phyloP scores from a whole-genome alignment of 1,140 invertebrate genomes.

The Danaus plexippus region DNA sequence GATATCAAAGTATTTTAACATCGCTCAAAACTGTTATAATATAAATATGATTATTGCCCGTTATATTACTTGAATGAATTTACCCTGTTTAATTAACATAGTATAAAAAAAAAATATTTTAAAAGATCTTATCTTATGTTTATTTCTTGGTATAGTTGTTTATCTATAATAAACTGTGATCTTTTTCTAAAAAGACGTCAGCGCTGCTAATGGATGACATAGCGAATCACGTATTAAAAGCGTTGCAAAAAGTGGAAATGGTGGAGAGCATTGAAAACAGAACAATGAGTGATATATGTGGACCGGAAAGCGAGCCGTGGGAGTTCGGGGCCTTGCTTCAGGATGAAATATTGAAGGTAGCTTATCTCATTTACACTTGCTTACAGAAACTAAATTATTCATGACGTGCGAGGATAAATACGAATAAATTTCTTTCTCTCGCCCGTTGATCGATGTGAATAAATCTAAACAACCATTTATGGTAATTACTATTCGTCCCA shows the following conservation, averaged over 20 bases:
- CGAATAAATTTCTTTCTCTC: too few relatives aligned
- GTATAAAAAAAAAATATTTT: too few relatives aligned
- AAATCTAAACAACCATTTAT: too few relatives aligned
- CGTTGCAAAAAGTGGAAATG: slow-evolving; percentile 34
- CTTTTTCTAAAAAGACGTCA: not conserved
- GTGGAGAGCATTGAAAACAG: slow-evolving; percentile 21
- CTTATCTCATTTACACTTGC: not conserved
- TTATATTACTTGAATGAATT: not conserved
- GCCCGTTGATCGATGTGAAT: too few relatives aligned
- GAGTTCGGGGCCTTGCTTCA: slow-evolving; percentile 41
- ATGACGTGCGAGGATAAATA: not conserved
- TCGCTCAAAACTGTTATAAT: not conserved
- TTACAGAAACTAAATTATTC: not conserved
- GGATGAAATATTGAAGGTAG: slow-evolving; percentile 47
- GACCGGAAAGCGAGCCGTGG: slow-evolving; percentile 34
- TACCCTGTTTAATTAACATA: slow-evolving; percentile 4
- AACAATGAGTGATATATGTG: slow-evolving; percentile 30
- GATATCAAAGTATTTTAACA: slow-evolving; percentile 34
- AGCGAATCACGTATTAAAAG: slow-evolving; percentile 48
- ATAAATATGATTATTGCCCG: not conserved
- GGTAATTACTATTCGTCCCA: too few relatives aligned
- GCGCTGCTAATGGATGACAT: slow-evolving; percentile 55
- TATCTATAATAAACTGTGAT: too few relatives aligned
- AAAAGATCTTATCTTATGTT: too few relatives aligned
- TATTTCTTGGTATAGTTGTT: too few relatives aligned